Evolutionary conservation across 2,113 vertebrate genomes (phyloP), one percentile per base, ranked within the genome.

Genomic region (Oreochromis aureus): DNA sequence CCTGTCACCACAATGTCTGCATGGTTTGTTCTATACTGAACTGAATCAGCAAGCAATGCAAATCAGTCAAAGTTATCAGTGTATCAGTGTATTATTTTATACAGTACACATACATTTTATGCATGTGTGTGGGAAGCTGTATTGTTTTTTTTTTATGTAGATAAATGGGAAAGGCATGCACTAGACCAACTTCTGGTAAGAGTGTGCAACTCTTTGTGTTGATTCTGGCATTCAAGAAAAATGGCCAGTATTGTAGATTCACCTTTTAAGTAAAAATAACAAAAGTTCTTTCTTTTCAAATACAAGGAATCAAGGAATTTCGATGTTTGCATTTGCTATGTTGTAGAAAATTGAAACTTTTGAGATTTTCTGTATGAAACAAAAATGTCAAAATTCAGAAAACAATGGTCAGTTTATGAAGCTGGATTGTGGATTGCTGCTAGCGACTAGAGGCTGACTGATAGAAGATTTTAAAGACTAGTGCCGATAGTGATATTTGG

Each of bases 41-140:
- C n/a, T 8, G 83, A 93, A 90, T 83, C 55, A 79, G 78, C 54
- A 63, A 27, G 59, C n/a, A 69, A 69, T 94, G 87, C 85, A 90
- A 93, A 93, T 88, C 85, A 83, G 46, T 18, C 9, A 10, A 53
- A 48, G 61, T 84, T 88, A 89, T 87, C 85, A 22, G 11, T 92
- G 73, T 84, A 44, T 81, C 86, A 22, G 13, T 92, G 66, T 82
- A 44, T 81, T 41, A 84, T 61, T 76, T 56, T 54, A 48, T 76
- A 80, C 44, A 81, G 85, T 82, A 86, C 80, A 86, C 10, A 44
- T 80, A n/a, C 19, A 41, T 86, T 80, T 81, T 54, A 51, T 18
- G 32, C 32, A 51, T 4, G 8, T 53, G 16, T 66, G 36, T 9
- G 19, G 44, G 46, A 34, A 39, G 46, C 10, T 34, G 27, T 32